Evolutionary conservation across 2,888 invertebrate species (phyloP), one percentile per base, ranked within the genome.

Genomic region (Callyntrura guangdongensis): DNA sequence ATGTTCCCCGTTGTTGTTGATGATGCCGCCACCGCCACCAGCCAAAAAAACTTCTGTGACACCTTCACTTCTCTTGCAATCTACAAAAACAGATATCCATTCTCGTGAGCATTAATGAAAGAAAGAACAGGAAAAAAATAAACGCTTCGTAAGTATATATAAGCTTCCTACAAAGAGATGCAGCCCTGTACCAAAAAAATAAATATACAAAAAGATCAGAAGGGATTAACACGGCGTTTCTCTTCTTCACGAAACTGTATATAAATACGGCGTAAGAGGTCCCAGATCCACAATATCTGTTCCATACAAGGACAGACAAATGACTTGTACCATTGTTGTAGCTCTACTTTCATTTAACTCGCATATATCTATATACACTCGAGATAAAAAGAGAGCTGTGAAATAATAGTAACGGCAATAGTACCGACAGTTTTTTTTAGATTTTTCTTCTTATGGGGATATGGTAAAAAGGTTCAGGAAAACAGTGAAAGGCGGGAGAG

Each of bases 281-380:
- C 93, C 93, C 93, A 90, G 81, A 89, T 92, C 91, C 90, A 91
- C 92, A 92, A 93, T 93, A 92, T 91, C 91, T 93, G 91, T 92
- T 92, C 61, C 85, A 20, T 25, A 27, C 81, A 85, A 90, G 86
- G 84, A 86, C 67, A 91, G 92, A 92, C 92, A 92, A 91, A 91
- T 91, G 90, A 91, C 90, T 91, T 72, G 90, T 72, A 89, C 81
- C 53, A 25, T 79, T 59, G 56, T 77, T 90, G 90, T 90, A 47
- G 61, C 61, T 77, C 72, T 25, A 77, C 74, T 53, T 74, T 88
- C 45, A 74, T 74, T 74, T 74, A 47, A 47, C 20, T 67, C 64
- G 25, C 27, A 67, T 27, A 67, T 17, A 64, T 27, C 25, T 12
- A 67, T 25, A 67, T 17, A 64, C 67, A 67, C 25, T 27, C 36